Evolutionary conservation across 2,113 vertebrate species (phyloP).

Genomic region (Lathamus discolor): DNA sequence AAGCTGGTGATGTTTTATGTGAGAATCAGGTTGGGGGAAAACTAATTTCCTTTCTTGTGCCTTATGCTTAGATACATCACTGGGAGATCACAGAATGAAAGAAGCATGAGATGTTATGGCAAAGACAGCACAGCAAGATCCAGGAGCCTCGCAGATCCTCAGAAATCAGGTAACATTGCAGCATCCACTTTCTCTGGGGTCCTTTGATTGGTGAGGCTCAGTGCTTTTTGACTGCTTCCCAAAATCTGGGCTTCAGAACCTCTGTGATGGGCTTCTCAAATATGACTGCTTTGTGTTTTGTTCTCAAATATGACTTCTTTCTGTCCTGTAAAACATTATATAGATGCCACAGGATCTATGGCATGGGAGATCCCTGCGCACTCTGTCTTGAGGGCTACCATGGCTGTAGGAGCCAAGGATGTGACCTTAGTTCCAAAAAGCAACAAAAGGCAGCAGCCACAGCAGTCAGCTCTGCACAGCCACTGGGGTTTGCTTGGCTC

Average conservation of each 20-base stretch:
- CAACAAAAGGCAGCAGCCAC: background rate
- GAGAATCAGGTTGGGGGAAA: background rate
- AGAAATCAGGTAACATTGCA: conserved; percentile 20
- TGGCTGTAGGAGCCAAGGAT: background rate
- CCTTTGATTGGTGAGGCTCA: background rate
- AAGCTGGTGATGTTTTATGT: background rate
- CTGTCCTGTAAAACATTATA: background rate
- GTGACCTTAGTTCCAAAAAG: background rate
- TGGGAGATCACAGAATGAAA: conserved; percentile 37
- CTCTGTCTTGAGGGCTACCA: background rate
- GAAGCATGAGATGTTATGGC: conserved; percentile 43
- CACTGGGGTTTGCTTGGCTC: background rate
- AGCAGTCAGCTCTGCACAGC: background rate
- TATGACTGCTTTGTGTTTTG: background rate
- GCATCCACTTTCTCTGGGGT: background rate
- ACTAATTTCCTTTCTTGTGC: background rate
- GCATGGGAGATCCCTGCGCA: background rate
- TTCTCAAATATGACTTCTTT: background rate
- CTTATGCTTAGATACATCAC: conserved; percentile 33
- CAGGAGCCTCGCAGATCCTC: conserved; percentile 2
- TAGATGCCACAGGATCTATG: background rate
- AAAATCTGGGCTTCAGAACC: background rate
- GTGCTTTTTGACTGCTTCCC: background rate
- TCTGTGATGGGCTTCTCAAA: background rate
- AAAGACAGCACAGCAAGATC: conserved; percentile 13